A percentile compares a stretch with the other conserved stretches of the same genome.
Evolutionary conservation across 1,140 invertebrate genomes (phyloP).

Genomic region (Papilio glaucus): DNA sequence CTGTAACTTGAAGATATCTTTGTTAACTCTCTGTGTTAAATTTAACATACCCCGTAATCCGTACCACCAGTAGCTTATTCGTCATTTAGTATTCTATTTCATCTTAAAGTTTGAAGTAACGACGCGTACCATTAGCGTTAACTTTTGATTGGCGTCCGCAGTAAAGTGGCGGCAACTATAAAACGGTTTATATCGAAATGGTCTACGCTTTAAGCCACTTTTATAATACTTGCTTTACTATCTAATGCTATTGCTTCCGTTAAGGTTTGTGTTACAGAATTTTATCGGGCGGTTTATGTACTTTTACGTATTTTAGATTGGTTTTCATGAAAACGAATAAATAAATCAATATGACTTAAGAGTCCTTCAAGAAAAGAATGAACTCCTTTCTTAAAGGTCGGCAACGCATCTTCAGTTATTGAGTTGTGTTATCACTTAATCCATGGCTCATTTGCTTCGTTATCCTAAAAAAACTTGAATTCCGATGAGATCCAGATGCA

Average conservation of each 20-base stretch:
- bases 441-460: no score
- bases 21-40: neutral
- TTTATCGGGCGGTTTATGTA: conserved; percentile 5
- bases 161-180: conserved; percentile 32
- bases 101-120: conserved; percentile 36
- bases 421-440: no score
- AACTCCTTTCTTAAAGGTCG: no score
- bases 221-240: conserved; percentile 36
- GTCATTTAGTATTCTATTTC: conserved; percentile 34
- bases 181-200: conserved; percentile 34
- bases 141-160: conserved; percentile 35
- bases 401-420: no score
- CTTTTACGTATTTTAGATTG: neutral
- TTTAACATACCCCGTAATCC: conserved; percentile 2
- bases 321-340: neutral
- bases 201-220: conserved; percentile 21
- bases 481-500: no score
- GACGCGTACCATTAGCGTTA: conserved; percentile 35
- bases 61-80: conserved; percentile 7
- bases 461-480: no score
- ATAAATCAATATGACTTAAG: no score
- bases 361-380: no score
- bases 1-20: neutral
- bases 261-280: neutral
- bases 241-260: conserved; percentile 7